Percentiles rank a stretch among this genome's conserved stretches.
Conservation (phyloP, 1,140 invertebrate genomes). For the Periplaneta americana region DNA sequence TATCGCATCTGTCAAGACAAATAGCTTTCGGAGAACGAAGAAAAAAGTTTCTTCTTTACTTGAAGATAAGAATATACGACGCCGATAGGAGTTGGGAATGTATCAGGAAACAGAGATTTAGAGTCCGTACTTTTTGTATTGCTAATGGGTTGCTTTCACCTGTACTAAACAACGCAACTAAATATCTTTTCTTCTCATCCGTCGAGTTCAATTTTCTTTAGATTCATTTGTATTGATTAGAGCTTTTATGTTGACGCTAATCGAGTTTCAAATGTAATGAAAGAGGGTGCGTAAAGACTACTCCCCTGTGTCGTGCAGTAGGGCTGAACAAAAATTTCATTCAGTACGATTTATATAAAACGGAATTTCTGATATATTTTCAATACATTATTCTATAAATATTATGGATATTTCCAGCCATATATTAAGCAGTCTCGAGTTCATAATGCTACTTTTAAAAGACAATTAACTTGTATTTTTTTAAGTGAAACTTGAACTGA, state of each 20-base stretch:
- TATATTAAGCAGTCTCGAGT: too few relatives aligned
- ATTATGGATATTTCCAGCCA: too few relatives aligned
- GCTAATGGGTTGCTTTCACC: not conserved
- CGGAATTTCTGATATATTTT: too few relatives aligned
- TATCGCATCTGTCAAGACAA: not conserved
- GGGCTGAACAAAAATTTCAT: not conserved
- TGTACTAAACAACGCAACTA: not conserved
- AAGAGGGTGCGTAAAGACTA: not conserved
- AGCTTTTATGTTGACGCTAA: not conserved
- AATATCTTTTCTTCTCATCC: not conserved
- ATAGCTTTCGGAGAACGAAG: not conserved
- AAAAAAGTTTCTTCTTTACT: not conserved
- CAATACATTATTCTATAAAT: too few relatives aligned
- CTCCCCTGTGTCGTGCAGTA: not conserved
- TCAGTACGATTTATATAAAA: too few relatives aligned
- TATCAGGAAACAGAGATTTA: not conserved
- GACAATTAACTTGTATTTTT: too few relatives aligned
- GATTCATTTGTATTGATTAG: not conserved
- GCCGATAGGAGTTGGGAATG: not conserved
- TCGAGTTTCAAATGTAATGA: not conserved
- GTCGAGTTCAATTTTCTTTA: not conserved
- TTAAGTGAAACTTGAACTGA: too few relatives aligned
- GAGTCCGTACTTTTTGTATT: not conserved
- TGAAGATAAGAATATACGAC: too few relatives aligned
- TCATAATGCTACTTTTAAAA: too few relatives aligned